phyloP scores from a whole-genome alignment of 1,140 invertebrate species.

The Pseudomyrmex concolor region DNA sequence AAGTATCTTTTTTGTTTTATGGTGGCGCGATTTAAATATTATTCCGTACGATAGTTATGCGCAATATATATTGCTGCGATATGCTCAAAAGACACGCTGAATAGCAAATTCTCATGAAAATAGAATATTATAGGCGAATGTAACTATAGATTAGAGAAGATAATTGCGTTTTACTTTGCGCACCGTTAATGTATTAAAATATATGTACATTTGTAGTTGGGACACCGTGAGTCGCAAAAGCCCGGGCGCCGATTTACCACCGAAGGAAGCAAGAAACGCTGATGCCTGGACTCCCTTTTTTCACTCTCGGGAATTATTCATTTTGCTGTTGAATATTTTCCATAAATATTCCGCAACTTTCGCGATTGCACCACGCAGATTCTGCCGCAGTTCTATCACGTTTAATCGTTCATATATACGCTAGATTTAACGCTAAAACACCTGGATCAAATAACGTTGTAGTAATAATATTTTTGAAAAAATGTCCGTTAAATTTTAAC shows the following conservation, averaged over 20 bases:
- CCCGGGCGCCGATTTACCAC: slow-evolving; percentile 22
- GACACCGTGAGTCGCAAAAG: slow-evolving; percentile 11
- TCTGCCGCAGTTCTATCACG: slow-evolving; percentile 9
- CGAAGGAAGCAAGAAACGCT: slow-evolving; percentile 55
- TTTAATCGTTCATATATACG: slow-evolving; percentile 57
- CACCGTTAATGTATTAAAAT: slow-evolving; percentile 69
- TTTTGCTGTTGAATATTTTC: slow-evolving; percentile 70
- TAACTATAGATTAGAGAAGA: slow-evolving; percentile 52
- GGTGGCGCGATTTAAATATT: slow-evolving; percentile 9
- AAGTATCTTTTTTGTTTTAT: not conserved
- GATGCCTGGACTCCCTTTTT: not conserved
- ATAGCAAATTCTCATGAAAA: not conserved
- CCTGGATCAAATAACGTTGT: not conserved
- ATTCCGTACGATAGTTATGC: not conserved
- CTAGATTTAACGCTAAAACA: not conserved
- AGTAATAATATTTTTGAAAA: not conserved
- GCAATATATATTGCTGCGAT: not conserved
- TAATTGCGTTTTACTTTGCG: slow-evolving; percentile 60
- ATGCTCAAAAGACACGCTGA: not conserved
- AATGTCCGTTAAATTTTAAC: slow-evolving; percentile 8
- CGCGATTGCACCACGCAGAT: slow-evolving; percentile 44
- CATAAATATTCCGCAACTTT: slow-evolving; percentile 71
- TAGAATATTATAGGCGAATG: slow-evolving; percentile 22
- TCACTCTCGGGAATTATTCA: slow-evolving; percentile 65
- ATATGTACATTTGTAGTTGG: slow-evolving; percentile 62